Conservation (phyloP, 2,888 invertebrate species). For the Drosophila neotestacea region DNA sequence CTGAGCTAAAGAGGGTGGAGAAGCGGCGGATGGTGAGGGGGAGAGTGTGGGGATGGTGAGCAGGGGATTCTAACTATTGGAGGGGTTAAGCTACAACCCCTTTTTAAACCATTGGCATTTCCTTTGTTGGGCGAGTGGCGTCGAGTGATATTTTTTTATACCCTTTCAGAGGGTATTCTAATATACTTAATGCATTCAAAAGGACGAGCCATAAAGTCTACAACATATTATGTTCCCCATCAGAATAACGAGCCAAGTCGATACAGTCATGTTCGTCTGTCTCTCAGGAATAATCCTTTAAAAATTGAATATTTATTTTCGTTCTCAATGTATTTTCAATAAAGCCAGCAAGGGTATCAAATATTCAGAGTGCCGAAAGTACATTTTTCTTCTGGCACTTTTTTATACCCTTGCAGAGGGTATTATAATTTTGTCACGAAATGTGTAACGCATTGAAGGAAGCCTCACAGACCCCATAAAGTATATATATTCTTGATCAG, state of each 20-base stretch:
- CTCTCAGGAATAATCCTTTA: too few relatives aligned
- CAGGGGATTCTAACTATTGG: rapidly evolving
- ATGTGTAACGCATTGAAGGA: too few relatives aligned
- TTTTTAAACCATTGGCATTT: constrained; percentile 18
- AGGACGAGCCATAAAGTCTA: too few relatives aligned
- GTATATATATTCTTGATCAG: too few relatives aligned
- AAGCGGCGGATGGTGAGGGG: not conserved
- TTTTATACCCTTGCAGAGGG: too few relatives aligned
- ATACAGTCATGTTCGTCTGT: too few relatives aligned
- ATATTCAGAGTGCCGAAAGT: not conserved
- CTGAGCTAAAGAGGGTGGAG: not conserved
- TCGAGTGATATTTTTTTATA: constrained; percentile 1
- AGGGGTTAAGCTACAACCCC: not conserved
- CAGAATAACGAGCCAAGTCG: too few relatives aligned
- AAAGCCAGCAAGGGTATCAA: not conserved
- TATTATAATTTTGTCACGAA: too few relatives aligned
- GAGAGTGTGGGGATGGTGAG: not conserved
- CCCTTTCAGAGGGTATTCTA: not conserved
- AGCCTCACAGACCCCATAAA: too few relatives aligned
- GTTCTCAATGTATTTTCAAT: too few relatives aligned
- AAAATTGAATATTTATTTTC: too few relatives aligned
- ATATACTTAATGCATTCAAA: not conserved
- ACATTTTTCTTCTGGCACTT: not conserved
- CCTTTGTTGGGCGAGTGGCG: constrained; percentile 13
- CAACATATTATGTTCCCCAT: too few relatives aligned